phyloP scores from a whole-genome alignment of 2,888 invertebrate species.

The Neoaliturus tenellus region DNA sequence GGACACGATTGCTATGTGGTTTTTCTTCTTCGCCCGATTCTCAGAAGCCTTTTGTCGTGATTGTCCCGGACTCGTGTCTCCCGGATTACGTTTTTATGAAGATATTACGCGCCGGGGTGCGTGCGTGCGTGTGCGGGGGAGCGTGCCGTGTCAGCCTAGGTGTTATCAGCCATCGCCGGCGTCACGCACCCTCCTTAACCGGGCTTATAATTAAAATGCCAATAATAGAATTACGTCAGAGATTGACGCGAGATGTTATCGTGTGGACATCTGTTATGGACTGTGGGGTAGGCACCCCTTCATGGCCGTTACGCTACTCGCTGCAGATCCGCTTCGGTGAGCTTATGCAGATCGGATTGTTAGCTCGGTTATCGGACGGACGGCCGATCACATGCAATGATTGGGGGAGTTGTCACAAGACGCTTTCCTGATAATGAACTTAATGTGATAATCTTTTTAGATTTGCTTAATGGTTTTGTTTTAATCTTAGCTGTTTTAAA shows the following conservation, averaged over 20 bases:
- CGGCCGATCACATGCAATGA: too few species aligned
- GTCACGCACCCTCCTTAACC: constrained; percentile 45
- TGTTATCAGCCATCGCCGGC: constrained; percentile 40
- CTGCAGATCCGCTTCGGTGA: neutral
- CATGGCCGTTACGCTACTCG: neutral
- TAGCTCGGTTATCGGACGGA: neutral
- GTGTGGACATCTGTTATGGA: constrained; percentile 36
- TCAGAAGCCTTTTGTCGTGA: constrained; percentile 25
- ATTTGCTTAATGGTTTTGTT: too few species aligned
- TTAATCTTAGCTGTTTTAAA: too few species aligned
- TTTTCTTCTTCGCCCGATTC: neutral
- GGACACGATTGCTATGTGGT: neutral
- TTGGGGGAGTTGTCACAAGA: too few species aligned
- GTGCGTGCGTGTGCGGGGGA: neutral
- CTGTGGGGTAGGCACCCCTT: constrained; percentile 37
- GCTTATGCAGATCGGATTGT: constrained; percentile 23
- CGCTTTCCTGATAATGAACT: too few species aligned
- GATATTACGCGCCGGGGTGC: constrained; percentile 4
- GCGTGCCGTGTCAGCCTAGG: too few species aligned
- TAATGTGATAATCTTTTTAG: too few species aligned
- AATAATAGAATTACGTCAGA: constrained; percentile 53
- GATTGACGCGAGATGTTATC: constrained; percentile 46
- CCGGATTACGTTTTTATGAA: constrained; percentile 19
- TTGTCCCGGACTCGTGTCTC: neutral
- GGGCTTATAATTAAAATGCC: constrained; percentile 56